A percentile compares a stretch with the other conserved stretches of the same genome.
Conservation (phyloP, 1,140 invertebrate species). For the Drosophila nigromelanica region DNA sequence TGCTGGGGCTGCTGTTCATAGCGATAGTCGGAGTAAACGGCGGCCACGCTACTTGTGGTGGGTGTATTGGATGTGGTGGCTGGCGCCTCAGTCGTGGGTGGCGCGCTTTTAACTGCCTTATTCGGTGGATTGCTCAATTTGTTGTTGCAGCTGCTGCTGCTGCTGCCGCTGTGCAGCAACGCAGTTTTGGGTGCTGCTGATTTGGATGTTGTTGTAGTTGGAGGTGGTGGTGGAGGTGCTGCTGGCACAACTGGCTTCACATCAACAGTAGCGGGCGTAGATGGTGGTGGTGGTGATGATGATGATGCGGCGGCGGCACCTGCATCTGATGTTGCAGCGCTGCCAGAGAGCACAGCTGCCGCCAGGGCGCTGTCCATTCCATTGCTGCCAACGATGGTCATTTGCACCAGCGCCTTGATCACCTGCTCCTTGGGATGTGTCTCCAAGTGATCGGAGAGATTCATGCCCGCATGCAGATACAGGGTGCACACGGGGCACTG, state of each 20-base stretch:
- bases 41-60: slow-evolving; percentile 58
- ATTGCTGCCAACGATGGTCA: slow-evolving; percentile 72
- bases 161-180: slow-evolving; percentile 14
- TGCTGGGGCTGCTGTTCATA: slow-evolving; percentile 61
- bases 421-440: slow-evolving; percentile 94
- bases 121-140: slow-evolving; percentile 75
- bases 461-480: slow-evolving; percentile 91
- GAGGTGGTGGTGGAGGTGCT: slow-evolving; percentile 5
- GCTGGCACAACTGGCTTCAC: slow-evolving; percentile 56
- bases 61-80: slow-evolving; percentile 69
- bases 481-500: slow-evolving; percentile 93
- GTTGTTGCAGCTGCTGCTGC: slow-evolving; percentile 35
- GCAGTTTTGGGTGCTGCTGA: slow-evolving; percentile 31
- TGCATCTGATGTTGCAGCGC: slow-evolving; percentile 6
- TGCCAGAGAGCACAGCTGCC: slow-evolving; percentile 50
- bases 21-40: slow-evolving; percentile 65
- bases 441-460: slow-evolving; percentile 90
- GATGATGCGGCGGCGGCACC: slow-evolving; percentile 7
- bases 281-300: neutral
- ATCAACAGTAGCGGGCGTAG: slow-evolving; percentile 23
- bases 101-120: slow-evolving; percentile 67
- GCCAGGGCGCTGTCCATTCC: slow-evolving; percentile 51
- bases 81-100: slow-evolving; percentile 73
- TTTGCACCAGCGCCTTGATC: slow-evolving; percentile 90
- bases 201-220: slow-evolving; percentile 25